Evolutionary conservation across 2,888 invertebrate genomes (phyloP).

Genomic region (Andrena trimmerana): DNA sequence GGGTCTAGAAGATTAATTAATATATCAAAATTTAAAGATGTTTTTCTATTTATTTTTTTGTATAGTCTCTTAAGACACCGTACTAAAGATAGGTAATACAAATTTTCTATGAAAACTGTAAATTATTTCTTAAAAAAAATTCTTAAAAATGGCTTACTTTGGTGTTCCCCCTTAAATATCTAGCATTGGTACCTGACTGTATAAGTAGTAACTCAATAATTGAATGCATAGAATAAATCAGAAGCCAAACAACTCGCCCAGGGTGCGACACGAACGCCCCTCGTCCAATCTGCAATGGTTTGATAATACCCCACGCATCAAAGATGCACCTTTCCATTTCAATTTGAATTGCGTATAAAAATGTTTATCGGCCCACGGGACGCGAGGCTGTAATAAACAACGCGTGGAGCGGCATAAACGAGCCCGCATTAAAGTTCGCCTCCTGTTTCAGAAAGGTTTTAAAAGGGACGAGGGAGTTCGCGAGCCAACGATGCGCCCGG

Average conservation of each 20-base stretch:
- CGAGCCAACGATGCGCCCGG: constrained; percentile 6
- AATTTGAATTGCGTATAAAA: constrained; percentile 57
- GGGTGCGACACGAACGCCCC: not conserved
- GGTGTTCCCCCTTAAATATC: too few species aligned
- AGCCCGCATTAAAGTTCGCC: constrained; percentile 62
- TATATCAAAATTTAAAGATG: too few species aligned
- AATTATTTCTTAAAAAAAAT: too few species aligned
- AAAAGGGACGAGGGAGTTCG: constrained; percentile 17
- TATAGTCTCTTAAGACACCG: too few species aligned
- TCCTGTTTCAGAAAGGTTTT: constrained; percentile 36
- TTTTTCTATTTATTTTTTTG: too few species aligned
- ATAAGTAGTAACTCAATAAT: not conserved
- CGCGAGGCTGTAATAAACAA: constrained; percentile 59
- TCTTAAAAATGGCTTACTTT: too few species aligned
- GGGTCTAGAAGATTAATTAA: too few species aligned
- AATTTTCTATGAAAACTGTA: too few species aligned
- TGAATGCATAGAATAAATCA: not conserved
- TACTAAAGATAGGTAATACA: too few species aligned
- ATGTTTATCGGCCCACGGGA: constrained; percentile 58
- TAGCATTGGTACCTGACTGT: not conserved
- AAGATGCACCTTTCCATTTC: constrained; percentile 19
- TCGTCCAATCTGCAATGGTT: not conserved
- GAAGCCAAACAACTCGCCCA: not conserved
- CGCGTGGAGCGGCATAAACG: constrained; percentile 72
- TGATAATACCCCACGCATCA: not conserved